A percentile compares a stretch with the other conserved stretches of the same genome.
phyloP scores from a whole-genome alignment of 2,113 vertebrate genomes.

The Petrocephalus microphthalmus region DNA sequence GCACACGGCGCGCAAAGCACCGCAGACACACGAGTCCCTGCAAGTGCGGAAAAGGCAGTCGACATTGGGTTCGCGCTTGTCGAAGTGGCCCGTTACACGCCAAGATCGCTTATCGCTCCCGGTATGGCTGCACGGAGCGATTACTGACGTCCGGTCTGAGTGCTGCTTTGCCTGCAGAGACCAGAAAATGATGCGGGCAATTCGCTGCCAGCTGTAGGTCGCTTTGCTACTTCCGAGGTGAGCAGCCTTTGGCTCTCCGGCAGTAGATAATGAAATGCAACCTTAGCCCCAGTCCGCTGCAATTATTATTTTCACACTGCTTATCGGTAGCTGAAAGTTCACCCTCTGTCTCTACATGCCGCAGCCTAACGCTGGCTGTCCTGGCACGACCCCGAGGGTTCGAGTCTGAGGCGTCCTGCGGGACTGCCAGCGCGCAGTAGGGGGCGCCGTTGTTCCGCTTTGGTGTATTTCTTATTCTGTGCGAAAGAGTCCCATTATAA shows the following conservation, averaged over 20 bases:
- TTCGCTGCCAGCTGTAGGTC: background rate
- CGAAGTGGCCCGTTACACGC: background rate
- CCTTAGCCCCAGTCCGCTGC: background rate
- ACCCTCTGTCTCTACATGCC: background rate
- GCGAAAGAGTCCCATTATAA: background rate
- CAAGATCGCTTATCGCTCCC: background rate
- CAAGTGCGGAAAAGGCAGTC: background rate
- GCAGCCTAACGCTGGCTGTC: background rate
- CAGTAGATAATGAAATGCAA: background rate
- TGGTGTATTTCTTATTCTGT: background rate
- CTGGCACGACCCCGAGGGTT: background rate
- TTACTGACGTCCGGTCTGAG: background rate
- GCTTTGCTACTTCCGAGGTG: background rate
- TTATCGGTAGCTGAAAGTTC: conserved; percentile 17
- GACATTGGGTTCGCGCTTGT: background rate
- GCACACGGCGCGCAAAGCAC: background rate
- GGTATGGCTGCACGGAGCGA: background rate
- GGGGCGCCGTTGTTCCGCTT: background rate
- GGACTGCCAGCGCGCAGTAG: background rate
- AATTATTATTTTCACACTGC: background rate
- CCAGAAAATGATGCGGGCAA: background rate
- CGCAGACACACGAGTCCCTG: background rate
- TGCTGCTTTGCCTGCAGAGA: background rate
- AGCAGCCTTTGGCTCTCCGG: background rate
- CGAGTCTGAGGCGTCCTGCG: background rate